phyloP scores from a whole-genome alignment of 1,140 invertebrate species.

The Brachionus paranguensis region DNA sequence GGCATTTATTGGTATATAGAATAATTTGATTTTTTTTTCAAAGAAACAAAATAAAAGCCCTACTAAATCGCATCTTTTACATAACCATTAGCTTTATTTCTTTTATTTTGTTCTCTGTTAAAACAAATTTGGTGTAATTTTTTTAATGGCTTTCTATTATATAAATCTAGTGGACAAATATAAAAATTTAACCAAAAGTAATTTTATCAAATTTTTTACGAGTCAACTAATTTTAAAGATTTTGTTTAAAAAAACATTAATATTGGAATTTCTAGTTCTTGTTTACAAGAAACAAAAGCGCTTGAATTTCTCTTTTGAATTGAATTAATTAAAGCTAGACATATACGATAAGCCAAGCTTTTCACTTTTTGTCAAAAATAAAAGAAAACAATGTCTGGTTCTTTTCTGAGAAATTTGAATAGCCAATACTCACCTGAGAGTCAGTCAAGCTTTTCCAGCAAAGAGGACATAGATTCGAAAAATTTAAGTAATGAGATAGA shows the following conservation, averaged over 20 bases:
- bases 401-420: neutral
- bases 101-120: neutral
- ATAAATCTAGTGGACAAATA: neutral
- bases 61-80: neutral
- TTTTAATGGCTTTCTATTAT: constrained; percentile 6
- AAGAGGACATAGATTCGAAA: neutral
- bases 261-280: neutral
- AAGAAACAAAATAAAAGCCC: neutral
- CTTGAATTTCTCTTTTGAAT: neutral
- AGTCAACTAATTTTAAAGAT: neutral
- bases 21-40: neutral
- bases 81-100: neutral
- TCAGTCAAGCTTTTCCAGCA: neutral
- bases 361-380: neutral
- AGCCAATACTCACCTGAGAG: neutral
- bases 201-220: constrained; percentile 6
- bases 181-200: neutral
- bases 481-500: neutral
- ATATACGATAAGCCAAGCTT: neutral
- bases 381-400: constrained; percentile 5
- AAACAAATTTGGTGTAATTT: neutral
- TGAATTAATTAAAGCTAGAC: neutral
- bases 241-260: neutral
- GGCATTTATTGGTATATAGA: neutral
- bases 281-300: neutral